These are phyloP conservation scores for Apodemia mormo DNA, from an alignment of 2,888 invertebrate genomes.

Conservation along the genomic window DNA sequence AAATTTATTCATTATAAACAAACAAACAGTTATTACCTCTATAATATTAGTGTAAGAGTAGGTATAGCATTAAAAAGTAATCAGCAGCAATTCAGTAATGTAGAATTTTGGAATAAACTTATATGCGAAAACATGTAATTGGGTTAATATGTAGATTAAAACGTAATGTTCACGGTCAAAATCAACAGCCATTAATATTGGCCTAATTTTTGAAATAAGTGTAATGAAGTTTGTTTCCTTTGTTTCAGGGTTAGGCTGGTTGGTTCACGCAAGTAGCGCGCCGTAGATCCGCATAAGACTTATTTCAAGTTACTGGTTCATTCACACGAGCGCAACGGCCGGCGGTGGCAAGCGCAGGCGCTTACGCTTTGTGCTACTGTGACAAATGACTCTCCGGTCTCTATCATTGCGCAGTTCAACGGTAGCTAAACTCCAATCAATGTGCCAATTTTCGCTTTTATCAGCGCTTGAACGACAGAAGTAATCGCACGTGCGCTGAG, in stretches of 20 bases:
- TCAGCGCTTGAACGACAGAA: constrained; percentile 54
- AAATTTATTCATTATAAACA: too few species aligned
- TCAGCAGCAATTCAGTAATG: neutral
- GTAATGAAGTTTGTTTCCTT: constrained; percentile 37
- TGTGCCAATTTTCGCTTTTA: constrained; percentile 71
- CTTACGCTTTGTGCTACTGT: constrained; percentile 51
- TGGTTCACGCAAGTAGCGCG: constrained; percentile 33
- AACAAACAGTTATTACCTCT: too few species aligned
- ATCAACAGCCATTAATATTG: constrained; percentile 33
- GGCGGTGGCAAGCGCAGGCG: constrained; percentile 48
- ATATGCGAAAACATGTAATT: neutral
- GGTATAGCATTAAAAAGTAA: neutral
- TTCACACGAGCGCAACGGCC: constrained; percentile 48
- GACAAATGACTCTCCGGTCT: constrained; percentile 51
- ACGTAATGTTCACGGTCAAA: constrained; percentile 34
- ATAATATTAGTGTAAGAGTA: too few species aligned
- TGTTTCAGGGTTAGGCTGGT: constrained; percentile 45
- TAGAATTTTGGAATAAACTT: neutral
- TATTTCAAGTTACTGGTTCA: constrained; percentile 41
- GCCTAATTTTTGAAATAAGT: constrained; percentile 30
- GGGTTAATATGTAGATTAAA: constrained; percentile 5
- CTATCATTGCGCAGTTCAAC: constrained; percentile 47
- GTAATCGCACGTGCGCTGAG: constrained; percentile 63
- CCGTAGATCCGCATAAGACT: constrained; percentile 28
- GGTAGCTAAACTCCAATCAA: constrained; percentile 64